phyloP scores from a whole-genome alignment of 2,888 invertebrate species.

The Ormyrus thymus region DNA sequence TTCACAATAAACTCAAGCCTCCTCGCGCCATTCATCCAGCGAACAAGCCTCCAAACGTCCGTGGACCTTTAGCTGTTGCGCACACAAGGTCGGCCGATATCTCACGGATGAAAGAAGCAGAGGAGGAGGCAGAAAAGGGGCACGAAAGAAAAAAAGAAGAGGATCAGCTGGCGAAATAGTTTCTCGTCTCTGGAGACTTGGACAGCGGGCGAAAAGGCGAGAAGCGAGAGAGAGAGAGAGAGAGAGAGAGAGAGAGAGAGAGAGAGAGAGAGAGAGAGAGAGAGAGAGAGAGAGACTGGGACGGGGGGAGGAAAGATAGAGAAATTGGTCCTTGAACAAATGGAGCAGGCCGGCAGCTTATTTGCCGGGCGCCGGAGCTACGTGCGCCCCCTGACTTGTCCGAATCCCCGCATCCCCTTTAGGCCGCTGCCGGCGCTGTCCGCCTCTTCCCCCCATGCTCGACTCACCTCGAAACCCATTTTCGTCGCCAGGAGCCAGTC shows the following conservation, averaged over 20 bases:
- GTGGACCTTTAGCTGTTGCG: slow-evolving; percentile 3
- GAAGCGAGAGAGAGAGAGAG: neutral
- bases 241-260: neutral
- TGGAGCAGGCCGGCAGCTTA: slow-evolving; percentile 43
- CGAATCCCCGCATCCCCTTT: slow-evolving; percentile 22
- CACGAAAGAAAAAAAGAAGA: neutral
- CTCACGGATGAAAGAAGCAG: neutral
- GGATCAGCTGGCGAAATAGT: neutral
- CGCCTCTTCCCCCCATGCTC: neutral
- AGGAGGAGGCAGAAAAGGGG: neutral
- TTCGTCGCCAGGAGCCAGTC: slow-evolving; percentile 10
- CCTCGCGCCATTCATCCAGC: neutral
- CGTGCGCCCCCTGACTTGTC: neutral
- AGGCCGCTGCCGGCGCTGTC: neutral
- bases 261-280: neutral
- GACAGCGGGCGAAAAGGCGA: no score
- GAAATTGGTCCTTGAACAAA: slow-evolving; percentile 52
- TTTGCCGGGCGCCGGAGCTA: slow-evolving; percentile 24
- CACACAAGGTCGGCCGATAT: neutral
- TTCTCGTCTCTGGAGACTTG: neutral
- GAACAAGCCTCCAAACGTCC: neutral
- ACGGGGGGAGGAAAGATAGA: neutral
- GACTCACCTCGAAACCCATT: slow-evolving; percentile 38
- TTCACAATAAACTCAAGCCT: slow-evolving; percentile 2
- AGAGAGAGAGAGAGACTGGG: neutral